A percentile compares a stretch with the other conserved stretches of the same genome.
phyloP scores from a whole-genome alignment of 2,797 vertebrate genomes.

The Sebastes steindachneri region DNA sequence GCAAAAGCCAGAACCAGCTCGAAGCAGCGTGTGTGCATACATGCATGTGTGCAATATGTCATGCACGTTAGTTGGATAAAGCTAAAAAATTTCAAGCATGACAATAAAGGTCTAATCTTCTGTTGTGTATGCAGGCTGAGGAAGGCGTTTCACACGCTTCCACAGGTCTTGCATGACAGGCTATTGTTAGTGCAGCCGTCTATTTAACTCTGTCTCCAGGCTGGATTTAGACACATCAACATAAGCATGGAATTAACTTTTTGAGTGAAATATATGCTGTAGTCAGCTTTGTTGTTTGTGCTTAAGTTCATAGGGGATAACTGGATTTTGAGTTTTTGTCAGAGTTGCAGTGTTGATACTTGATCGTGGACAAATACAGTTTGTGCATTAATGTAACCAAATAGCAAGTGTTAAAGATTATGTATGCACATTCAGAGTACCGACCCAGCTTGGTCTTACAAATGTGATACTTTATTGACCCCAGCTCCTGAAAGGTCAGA shows the following conservation, averaged over 20 bases:
- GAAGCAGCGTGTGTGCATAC: not conserved
- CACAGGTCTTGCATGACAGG: not conserved
- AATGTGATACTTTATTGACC: not conserved
- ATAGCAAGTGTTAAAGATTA: not conserved
- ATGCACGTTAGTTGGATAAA: not conserved
- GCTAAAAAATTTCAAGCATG: not conserved
- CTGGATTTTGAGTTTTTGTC: slow-evolving; percentile 5
- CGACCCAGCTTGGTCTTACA: not conserved
- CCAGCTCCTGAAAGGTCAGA: not conserved
- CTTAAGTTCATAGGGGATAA: not conserved
- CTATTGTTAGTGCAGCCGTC: not conserved
- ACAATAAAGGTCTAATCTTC: not conserved
- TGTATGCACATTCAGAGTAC: not conserved
- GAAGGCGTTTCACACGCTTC: not conserved
- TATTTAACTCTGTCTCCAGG: slow-evolving; percentile 14
- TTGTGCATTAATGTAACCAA: not conserved
- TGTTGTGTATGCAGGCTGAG: not conserved
- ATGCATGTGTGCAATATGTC: slow-evolving; percentile 5
- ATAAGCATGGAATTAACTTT: slow-evolving; percentile 30
- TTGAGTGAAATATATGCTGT: slow-evolving; percentile 17
- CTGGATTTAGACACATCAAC: slow-evolving; percentile 33
- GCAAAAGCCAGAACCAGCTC: slow-evolving; percentile 11
- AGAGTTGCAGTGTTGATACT: not conserved
- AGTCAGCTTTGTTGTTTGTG: slow-evolving; percentile 4
- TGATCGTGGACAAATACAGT: not conserved